phyloP scores from a whole-genome alignment of 2,888 invertebrate species.

The Thereva unica region DNA sequence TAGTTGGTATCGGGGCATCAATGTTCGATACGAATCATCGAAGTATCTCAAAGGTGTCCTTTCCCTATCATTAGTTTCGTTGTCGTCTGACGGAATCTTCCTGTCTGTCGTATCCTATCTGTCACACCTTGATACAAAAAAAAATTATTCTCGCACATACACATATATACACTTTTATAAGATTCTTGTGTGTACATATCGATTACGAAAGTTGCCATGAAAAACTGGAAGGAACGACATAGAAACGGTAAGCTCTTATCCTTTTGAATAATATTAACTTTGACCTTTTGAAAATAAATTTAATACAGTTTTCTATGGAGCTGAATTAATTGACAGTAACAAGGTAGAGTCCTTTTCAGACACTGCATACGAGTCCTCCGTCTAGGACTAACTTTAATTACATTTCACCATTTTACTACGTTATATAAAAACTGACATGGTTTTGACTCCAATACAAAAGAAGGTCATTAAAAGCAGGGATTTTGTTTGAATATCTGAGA shows the following conservation, averaged over 20 bases:
- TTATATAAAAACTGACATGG: too few relatives aligned
- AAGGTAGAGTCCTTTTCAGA: too few relatives aligned
- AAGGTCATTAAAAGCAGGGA: too few relatives aligned
- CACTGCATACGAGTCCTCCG: too few relatives aligned
- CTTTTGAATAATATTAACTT: conserved; percentile 25
- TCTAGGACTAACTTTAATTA: too few relatives aligned
- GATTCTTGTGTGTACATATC: background rate
- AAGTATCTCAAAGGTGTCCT: conserved; percentile 25
- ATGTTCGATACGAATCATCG: conserved; percentile 10
- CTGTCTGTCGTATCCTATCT: conserved; percentile 21
- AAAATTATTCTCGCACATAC: too few relatives aligned
- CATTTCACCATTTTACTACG: too few relatives aligned
- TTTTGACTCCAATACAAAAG: too few relatives aligned
- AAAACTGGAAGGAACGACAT: conserved; percentile 1
- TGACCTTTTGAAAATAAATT: conserved; percentile 25
- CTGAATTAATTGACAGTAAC: too few relatives aligned
- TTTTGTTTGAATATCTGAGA: too few relatives aligned
- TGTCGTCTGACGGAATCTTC: conserved; percentile 4
- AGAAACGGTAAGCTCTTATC: conserved; percentile 2
- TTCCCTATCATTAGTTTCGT: conserved; percentile 27
- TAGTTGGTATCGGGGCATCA: conserved; percentile 25
- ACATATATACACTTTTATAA: conserved; percentile 8
- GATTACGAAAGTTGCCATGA: background rate
- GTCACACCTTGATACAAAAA: background rate
- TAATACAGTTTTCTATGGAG: conserved; percentile 13